These are phyloP conservation scores for Cryptophagus acutangulus DNA, from an alignment of 2,888 invertebrate genomes.

Conservation along the genomic window DNA sequence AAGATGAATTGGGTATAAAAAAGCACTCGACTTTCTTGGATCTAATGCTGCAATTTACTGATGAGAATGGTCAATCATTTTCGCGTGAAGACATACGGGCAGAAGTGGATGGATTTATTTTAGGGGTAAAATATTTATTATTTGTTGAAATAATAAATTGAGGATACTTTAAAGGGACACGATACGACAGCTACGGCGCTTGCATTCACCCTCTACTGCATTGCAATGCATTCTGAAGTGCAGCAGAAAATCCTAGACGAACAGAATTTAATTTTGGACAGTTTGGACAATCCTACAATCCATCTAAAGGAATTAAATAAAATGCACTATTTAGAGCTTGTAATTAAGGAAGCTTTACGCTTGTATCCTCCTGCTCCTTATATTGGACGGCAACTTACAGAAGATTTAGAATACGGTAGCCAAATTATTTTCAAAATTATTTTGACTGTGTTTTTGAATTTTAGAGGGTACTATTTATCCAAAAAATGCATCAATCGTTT, in stretches of 20 bases:
- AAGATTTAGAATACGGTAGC: slow-evolving; percentile 41
- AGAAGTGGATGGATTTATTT: slow-evolving; percentile 72
- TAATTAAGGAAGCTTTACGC: slow-evolving; percentile 53
- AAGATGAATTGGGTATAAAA: slow-evolving; percentile 36
- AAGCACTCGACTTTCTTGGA: slow-evolving; percentile 66
- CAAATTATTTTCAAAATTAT: not conserved
- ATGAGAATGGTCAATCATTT: slow-evolving; percentile 56
- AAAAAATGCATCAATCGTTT: slow-evolving; percentile 44
- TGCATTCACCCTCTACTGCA: slow-evolving; percentile 45
- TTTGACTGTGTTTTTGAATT: slow-evolving; percentile 9
- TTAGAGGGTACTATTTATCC: slow-evolving; percentile 33
- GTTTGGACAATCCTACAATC: slow-evolving; percentile 24
- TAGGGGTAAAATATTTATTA: slow-evolving; percentile 51
- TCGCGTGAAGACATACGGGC: slow-evolving; percentile 58
- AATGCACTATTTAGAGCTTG: slow-evolving; percentile 54
- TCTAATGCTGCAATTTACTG: slow-evolving; percentile 56
- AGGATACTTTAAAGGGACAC: slow-evolving; percentile 43
- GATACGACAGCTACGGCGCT: slow-evolving; percentile 50
- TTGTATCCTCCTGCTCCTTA: slow-evolving; percentile 54
- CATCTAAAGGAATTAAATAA: slow-evolving; percentile 46
- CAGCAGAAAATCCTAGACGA: slow-evolving; percentile 47
- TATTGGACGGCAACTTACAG: slow-evolving; percentile 45
- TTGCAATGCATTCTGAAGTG: slow-evolving; percentile 47
- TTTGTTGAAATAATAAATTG: not conserved
- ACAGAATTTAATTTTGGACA: slow-evolving; percentile 39